Conservation (phyloP, 2,888 invertebrate genomes). For the Drosophila pegasa region DNA sequence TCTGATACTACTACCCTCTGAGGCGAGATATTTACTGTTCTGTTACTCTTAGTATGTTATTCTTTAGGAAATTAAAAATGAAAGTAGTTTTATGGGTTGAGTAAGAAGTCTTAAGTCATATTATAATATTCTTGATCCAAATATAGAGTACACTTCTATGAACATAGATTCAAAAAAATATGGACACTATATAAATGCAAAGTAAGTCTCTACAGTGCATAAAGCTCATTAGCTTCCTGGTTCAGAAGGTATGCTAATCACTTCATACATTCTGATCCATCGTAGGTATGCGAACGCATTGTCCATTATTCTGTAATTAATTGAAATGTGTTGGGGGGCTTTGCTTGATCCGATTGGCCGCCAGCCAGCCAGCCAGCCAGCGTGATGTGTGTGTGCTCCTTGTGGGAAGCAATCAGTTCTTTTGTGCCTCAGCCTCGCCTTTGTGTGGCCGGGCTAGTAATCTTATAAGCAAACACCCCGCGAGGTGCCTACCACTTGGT, state of each 20-base stretch:
- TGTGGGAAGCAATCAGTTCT: slow-evolving; percentile 37
- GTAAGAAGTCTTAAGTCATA: too few relatives aligned
- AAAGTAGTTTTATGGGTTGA: too few relatives aligned
- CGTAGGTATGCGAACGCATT: too few relatives aligned
- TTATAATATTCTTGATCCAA: too few relatives aligned
- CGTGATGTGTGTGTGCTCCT: neutral
- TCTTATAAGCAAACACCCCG: slow-evolving; percentile 24
- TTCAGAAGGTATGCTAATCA: neutral
- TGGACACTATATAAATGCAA: too few relatives aligned
- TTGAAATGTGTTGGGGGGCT: slow-evolving; percentile 7
- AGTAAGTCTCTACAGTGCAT: neutral
- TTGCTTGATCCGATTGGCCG: neutral
- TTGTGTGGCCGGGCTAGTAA: slow-evolving; percentile 27
- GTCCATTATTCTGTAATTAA: slow-evolving; percentile 4
- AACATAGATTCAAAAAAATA: too few relatives aligned
- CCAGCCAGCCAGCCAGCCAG: too few relatives aligned
- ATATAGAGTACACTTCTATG: too few relatives aligned
- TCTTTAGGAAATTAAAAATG: too few relatives aligned
- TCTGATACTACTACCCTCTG: too few relatives aligned
- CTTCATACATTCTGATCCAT: neutral
- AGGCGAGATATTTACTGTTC: too few relatives aligned
- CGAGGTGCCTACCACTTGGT: neutral
- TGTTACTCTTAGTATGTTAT: too few relatives aligned
- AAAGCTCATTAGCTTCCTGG: neutral
- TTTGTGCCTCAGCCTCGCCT: slow-evolving; percentile 27